A percentile compares a stretch with the other conserved stretches of the same genome.
These are phyloP conservation scores for Ptiloglossa arizonensis DNA, from an alignment of 1,140 invertebrate genomes.

Conservation along the genomic window DNA sequence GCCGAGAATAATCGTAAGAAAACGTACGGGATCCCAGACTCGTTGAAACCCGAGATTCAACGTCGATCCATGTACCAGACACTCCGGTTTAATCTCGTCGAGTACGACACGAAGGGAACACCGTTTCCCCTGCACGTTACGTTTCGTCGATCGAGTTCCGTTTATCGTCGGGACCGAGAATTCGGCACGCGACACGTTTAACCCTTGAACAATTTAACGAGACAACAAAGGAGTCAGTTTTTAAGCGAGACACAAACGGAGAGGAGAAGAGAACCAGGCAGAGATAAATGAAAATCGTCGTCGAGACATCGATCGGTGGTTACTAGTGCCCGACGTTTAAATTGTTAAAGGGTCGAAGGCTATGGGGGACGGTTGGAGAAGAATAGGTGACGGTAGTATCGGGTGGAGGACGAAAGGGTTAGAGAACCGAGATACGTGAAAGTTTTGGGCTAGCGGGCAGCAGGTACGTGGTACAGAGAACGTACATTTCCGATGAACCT, in stretches of 20 bases:
- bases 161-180: neutral
- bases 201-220: conserved; percentile 32
- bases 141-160: neutral
- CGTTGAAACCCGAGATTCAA: too few relatives aligned
- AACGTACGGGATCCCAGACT: too few relatives aligned
- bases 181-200: conserved; percentile 6
- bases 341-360: conserved; percentile 6
- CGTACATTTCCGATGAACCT: conserved; percentile 77
- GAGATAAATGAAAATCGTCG: neutral
- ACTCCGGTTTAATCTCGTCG: too few relatives aligned
- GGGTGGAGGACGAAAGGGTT: conserved; percentile 6
- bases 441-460: conserved; percentile 55
- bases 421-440: conserved; percentile 49
- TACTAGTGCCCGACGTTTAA: neutral
- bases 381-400: neutral
- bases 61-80: too few relatives aligned
- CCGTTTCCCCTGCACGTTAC: too few relatives aligned
- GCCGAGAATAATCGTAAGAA: too few relatives aligned
- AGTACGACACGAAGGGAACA: too few relatives aligned
- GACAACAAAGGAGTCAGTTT: neutral
- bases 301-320: too few relatives aligned
- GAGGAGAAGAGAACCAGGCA: neutral
- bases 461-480: conserved; percentile 69
- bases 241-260: neutral
- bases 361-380: neutral